Conservation (phyloP, 2,888 invertebrate species). For the Bhutanitis thaidina region DNA sequence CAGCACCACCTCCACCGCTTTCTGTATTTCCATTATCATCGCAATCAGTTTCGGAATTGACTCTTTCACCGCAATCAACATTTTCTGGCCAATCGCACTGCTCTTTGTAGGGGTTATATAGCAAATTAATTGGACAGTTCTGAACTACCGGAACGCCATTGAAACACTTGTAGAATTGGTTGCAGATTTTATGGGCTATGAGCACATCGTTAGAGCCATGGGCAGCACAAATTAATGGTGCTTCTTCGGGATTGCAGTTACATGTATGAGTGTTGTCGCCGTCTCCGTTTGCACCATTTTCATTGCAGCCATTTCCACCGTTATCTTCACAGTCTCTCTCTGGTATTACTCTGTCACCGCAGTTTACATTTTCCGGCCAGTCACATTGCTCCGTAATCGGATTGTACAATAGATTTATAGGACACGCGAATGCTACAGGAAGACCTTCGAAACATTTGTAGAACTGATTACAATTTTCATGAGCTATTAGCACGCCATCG, state of each 20-base stretch:
- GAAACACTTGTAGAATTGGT: conserved; percentile 35
- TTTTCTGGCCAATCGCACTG: conserved; percentile 33
- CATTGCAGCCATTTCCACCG: conserved; percentile 2
- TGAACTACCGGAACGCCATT: conserved; percentile 28
- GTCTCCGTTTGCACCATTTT: conserved; percentile 1
- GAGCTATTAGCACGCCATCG: conserved; percentile 36
- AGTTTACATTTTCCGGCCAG: conserved; percentile 41
- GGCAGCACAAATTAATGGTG: conserved; percentile 33
- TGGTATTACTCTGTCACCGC: conserved; percentile 33
- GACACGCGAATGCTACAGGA: conserved; percentile 34
- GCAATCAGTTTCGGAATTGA: conserved; percentile 19
- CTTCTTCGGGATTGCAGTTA: conserved; percentile 32
- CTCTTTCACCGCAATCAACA: conserved; percentile 33
- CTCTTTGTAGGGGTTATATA: conserved; percentile 31
- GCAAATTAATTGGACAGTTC: conserved; percentile 23
- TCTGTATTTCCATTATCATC: not conserved
- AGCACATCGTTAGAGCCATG: conserved; percentile 26
- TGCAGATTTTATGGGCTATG: conserved; percentile 38
- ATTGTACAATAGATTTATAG: conserved; percentile 35
- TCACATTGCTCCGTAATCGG: conserved; percentile 36
- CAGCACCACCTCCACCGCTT: conserved; percentile 4
- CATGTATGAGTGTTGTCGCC: conserved; percentile 13
- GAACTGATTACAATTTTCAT: conserved; percentile 40
- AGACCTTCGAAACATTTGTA: conserved; percentile 37
- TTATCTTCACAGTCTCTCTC: too few relatives aligned